Percentiles rank a stretch among this genome's conserved stretches.
Evolutionary conservation across 2,888 invertebrate genomes (phyloP).

Genomic region (Heliconius ethilla): DNA sequence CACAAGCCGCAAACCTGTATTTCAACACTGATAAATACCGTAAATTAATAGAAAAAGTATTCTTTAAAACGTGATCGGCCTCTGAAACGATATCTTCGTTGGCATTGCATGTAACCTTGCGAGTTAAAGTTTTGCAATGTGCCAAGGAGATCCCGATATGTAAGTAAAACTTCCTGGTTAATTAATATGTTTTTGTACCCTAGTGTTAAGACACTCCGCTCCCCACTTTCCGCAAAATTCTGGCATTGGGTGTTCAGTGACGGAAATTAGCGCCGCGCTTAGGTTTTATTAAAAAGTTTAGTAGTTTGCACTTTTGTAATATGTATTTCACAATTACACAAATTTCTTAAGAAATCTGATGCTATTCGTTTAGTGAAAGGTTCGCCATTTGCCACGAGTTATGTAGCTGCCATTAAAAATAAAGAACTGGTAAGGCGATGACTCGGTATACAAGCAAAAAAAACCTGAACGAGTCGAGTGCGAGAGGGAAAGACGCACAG

Average conservation of each 20-base stretch:
- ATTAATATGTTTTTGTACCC: neutral
- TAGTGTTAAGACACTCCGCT: neutral
- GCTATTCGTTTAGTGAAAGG: constrained; percentile 65
- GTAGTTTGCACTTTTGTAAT: neutral
- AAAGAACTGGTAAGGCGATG: constrained; percentile 73
- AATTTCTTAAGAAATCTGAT: constrained; percentile 45
- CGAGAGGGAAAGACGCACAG: constrained; percentile 63
- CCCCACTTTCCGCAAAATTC: no score
- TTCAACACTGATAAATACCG: constrained; percentile 29
- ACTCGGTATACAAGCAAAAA: constrained; percentile 68
- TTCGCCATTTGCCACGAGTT: constrained; percentile 63
- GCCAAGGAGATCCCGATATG: constrained; percentile 41
- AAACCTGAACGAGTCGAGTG: constrained; percentile 59
- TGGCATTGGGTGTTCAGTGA: no score
- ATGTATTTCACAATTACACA: constrained; percentile 33
- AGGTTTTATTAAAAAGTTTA: neutral
- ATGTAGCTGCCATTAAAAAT: constrained; percentile 67
- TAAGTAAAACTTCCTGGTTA: constrained; percentile 25
- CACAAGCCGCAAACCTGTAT: constrained; percentile 36
- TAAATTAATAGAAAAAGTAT: constrained; percentile 41
- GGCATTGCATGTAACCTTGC: constrained; percentile 48
- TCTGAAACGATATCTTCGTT: constrained; percentile 39
- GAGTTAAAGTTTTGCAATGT: constrained; percentile 50
- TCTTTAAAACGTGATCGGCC: constrained; percentile 40
- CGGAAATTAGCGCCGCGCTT: no score